Evolutionary conservation across 2,113 vertebrate species (phyloP), one percentile per base, ranked within the genome.

Genomic region (Podarcis muralis): DNA sequence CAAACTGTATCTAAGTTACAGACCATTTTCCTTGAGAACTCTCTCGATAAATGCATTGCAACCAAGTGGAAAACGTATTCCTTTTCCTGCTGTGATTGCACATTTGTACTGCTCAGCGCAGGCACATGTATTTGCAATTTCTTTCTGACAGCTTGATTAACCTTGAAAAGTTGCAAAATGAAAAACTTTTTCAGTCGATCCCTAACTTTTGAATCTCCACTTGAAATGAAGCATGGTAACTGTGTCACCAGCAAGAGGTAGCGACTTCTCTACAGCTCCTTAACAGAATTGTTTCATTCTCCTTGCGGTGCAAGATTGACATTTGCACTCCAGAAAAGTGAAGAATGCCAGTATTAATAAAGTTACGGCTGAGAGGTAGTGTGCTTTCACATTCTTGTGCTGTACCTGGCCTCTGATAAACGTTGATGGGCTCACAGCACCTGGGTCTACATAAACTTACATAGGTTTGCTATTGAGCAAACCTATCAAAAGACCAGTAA

Each of bases 21-120:
- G 86, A 83, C 81, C 83, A 94, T 95, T 96, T 96, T 96, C 91
- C 85, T 92, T 89, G 57, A 90, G 92, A 95, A 91, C 76, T 93
- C 90, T 94, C 87, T 82, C 3, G 30, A 95, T 93, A 96, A 95
- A 95, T 92, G 94, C 88, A 90, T 90, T 94, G 89, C 90, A 95
- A 89, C 91, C 71, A 77, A 95, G 92, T 95, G 92, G 92, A 95
- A 96, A 96, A 93, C 87, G 83, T 94, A 94, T 90, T 94, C 91
- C 85, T 94, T 94, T 94, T 95, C 93, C 94, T 95, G 94, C 95
- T 95, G 95, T 94, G 94, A 95, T 92, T 94, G 95, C 93, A 94
- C 90, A 95, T 96, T 96, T 96, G 87, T 94, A 90, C 85, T 94
- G 86, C 88, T 93, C 86, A 93, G 90, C 81, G 89, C 93, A 93